These are phyloP conservation scores for Plectropomus leopardus DNA, from an alignment of 2,113 vertebrate genomes.

Conservation along the genomic window DNA sequence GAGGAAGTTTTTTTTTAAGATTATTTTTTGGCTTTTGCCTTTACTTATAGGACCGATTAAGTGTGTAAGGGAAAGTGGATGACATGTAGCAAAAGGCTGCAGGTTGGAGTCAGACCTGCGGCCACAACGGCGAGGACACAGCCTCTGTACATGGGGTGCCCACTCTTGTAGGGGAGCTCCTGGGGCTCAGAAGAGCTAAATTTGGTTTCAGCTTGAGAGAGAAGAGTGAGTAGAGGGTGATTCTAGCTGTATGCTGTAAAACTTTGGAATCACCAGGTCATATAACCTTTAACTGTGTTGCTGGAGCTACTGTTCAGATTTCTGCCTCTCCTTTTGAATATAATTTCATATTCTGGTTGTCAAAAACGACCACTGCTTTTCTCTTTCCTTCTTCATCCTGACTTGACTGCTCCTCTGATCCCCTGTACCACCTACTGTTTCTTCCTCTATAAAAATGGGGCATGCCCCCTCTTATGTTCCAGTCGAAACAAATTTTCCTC, in stretches of 20 bases:
- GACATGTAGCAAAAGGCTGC: too few relatives aligned
- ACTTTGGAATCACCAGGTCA: not conserved
- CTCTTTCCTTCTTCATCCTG: conserved; percentile 1
- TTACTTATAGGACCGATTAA: too few relatives aligned
- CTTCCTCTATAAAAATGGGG: conserved; percentile 21
- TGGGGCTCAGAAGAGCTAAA: too few relatives aligned
- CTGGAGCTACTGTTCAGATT: not conserved
- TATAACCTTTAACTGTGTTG: not conserved
- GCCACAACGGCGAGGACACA: too few relatives aligned
- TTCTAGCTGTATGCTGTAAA: not conserved
- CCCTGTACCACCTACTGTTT: conserved; percentile 36
- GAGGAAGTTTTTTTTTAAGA: conserved; percentile 12
- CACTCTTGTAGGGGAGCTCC: too few relatives aligned
- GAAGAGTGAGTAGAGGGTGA: too few relatives aligned
- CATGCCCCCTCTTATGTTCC: conserved; percentile 24
- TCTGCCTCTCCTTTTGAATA: not conserved
- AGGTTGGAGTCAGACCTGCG: too few relatives aligned
- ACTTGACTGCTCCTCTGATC: conserved; percentile 43
- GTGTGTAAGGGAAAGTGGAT: too few relatives aligned
- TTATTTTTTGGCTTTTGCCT: too few relatives aligned
- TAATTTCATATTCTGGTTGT: conserved; percentile 22
- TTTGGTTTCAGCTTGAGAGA: too few relatives aligned
- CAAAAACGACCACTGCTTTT: not conserved
- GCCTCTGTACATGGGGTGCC: too few relatives aligned
- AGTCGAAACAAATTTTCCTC: conserved; percentile 33